These are phyloP conservation scores for Eristalis pertinax DNA, from an alignment of 2,888 invertebrate species.

Conservation along the genomic window DNA sequence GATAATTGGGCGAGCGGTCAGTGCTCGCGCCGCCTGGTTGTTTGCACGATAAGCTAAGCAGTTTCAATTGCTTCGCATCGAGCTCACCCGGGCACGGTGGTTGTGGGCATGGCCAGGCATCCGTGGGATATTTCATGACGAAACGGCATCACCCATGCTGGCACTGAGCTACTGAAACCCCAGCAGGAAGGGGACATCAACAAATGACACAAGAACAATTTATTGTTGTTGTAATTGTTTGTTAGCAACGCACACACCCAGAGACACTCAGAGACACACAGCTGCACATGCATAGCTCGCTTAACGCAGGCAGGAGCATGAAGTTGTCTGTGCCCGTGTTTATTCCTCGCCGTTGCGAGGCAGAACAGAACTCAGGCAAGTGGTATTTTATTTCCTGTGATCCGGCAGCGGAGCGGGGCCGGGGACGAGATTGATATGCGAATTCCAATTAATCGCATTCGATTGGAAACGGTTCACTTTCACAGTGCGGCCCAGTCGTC, in stretches of 20 bases:
- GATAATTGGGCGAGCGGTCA: neutral
- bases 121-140: conserved; percentile 1
- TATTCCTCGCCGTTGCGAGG: conserved; percentile 52
- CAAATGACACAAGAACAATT: conserved; percentile 65
- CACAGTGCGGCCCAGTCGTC: conserved; percentile 2
- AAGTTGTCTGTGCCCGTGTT: conserved; percentile 59
- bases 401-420: neutral
- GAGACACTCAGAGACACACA: neutral
- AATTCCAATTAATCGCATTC: conserved; percentile 72
- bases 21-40: conserved; percentile 1
- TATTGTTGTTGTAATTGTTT: conserved; percentile 64
- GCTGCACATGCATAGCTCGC: neutral
- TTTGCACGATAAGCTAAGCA: conserved; percentile 59
- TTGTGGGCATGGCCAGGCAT: conserved; percentile 5
- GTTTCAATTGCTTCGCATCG: conserved; percentile 20
- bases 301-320: neutral
- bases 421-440: conserved; percentile 69
- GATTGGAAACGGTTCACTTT: conserved; percentile 68
- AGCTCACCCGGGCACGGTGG: conserved; percentile 55
- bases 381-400: conserved; percentile 66
- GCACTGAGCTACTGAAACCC: neutral
- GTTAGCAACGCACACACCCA: conserved; percentile 25
- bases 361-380: conserved; percentile 22
- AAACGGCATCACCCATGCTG: neutral
- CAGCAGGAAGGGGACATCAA: conserved; percentile 52